Percentiles rank a stretch among this genome's conserved stretches.
Conservation (phyloP, 2,113 vertebrate species). For the Boulengeromyrus knoepffleri region DNA sequence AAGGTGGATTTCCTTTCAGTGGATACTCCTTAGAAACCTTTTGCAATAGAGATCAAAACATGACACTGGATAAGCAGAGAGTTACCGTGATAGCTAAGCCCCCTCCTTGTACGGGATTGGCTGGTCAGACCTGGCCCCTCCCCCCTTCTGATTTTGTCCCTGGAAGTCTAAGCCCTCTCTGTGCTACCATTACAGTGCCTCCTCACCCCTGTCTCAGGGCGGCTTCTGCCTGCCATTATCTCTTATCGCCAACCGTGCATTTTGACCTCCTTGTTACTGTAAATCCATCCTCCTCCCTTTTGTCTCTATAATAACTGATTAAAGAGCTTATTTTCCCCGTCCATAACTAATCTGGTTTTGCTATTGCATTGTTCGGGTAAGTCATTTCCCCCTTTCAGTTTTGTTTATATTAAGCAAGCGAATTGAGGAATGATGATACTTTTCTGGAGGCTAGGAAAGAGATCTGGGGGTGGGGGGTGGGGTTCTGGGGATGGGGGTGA, state of each 20-base stretch:
- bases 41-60: background rate
- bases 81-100: background rate
- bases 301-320: background rate
- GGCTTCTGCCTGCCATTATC: background rate
- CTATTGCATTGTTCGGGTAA: background rate
- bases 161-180: background rate
- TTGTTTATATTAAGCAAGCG: background rate
- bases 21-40: conserved; percentile 25
- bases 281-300: background rate
- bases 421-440: background rate
- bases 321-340: background rate
- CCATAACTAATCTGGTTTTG: background rate
- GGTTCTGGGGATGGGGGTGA: background rate
- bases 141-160: background rate
- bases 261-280: background rate
- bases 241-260: background rate
- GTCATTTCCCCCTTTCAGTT: background rate
- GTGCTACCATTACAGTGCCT: background rate
- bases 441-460: background rate
- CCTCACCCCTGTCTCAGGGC: background rate
- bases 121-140: background rate
- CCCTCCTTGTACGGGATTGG: background rate
- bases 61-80: conserved; percentile 13
- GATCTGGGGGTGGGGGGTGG: background rate
- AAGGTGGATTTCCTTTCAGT: background rate